Evolutionary conservation across 1,140 invertebrate species (phyloP).

Genomic region (Drosophila kikkawai): DNA sequence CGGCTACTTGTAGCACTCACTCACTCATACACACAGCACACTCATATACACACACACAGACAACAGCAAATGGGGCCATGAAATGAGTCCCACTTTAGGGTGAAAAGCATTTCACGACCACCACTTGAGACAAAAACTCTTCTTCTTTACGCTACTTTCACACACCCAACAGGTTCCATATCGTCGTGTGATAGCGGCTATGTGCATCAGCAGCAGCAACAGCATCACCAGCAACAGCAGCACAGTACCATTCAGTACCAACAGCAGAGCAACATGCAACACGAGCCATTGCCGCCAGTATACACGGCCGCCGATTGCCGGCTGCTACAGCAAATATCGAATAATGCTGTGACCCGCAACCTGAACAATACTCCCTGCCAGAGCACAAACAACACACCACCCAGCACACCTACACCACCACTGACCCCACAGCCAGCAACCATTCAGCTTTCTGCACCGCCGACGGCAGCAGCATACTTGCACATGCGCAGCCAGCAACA

Average conservation of each 20-base stretch:
- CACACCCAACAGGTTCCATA: slow-evolving; percentile 88
- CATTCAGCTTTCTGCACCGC: slow-evolving; percentile 58
- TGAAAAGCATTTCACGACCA: slow-evolving; percentile 13
- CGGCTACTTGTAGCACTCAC: slow-evolving; percentile 46
- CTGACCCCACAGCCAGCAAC: slow-evolving; percentile 41
- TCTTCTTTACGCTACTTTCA: slow-evolving; percentile 45
- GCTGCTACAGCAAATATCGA: slow-evolving; percentile 79
- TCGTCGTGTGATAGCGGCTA: slow-evolving; percentile 94
- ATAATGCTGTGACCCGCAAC: slow-evolving; percentile 80
- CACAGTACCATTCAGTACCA: slow-evolving; percentile 41
- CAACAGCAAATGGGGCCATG: slow-evolving; percentile 4
- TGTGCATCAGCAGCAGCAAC: slow-evolving; percentile 87
- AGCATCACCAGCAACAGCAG: slow-evolving; percentile 85
- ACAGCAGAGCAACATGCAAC: slow-evolving; percentile 41
- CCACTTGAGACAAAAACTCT: slow-evolving; percentile 30
- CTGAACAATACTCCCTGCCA: slow-evolving; percentile 64
- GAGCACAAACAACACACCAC: slow-evolving; percentile 68
- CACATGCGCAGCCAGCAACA: slow-evolving; percentile 62
- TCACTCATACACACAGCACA: slow-evolving; percentile 31
- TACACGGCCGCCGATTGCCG: slow-evolving; percentile 82
- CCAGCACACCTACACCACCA: slow-evolving; percentile 71
- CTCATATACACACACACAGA: slow-evolving; percentile 27
- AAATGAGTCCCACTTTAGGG: slow-evolving; percentile 15
- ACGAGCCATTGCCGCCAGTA: slow-evolving; percentile 70
- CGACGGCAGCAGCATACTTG: slow-evolving; percentile 61